Base-by-base conservation (phyloP, 2,888 invertebrate species). In the Steinernema carpocapsae region DNA sequence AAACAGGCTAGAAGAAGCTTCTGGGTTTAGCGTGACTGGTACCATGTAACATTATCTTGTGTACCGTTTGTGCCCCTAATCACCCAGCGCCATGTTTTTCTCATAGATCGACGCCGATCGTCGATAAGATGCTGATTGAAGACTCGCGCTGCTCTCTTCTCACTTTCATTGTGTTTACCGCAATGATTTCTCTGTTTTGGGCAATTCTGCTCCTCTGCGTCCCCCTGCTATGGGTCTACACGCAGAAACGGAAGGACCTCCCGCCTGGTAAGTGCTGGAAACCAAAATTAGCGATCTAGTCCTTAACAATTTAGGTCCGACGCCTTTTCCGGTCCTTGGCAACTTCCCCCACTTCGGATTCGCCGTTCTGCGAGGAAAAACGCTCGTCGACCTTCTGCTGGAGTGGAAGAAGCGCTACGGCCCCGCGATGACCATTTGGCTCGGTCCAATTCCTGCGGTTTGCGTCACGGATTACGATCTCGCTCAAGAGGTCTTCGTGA, bases 401-500 rank as follows among this genome's bases (percentile, higher is more conserved):
- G 64, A 64, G 10, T 64, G 64, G 64, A 29, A 32, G 64, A 17
- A 17, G 10, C 64, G 64, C 64, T 64, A 26, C 64, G 64, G 64
- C 32, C 64, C 64, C 32, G 64, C 64, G 64, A 64, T 64, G 64
- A 64, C 64, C 64, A 32, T 64, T 6, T 64, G 64, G 64, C 64
- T 64, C 3, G 64, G 64, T 6, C 64, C 64, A 1, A 14, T 64
- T 3, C 64, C 64, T 1, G 64, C 64, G 17, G 64, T 64, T 4
- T 32, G 29, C 32, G 64, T 64, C 64, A 64, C 64, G 12, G 64
- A 64, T 29, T 64, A n/a, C 64, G 64, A 64, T 17, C 64, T 64
- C 32, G 64, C 64, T 14, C 10, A 32, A 2, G 64, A 64, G 32
- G 12, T 64, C 32, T 64, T 64, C 37, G 64, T 64, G 1, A 29